phyloP scores from a whole-genome alignment of 2,113 vertebrate genomes.

The Zosterops lateralis region DNA sequence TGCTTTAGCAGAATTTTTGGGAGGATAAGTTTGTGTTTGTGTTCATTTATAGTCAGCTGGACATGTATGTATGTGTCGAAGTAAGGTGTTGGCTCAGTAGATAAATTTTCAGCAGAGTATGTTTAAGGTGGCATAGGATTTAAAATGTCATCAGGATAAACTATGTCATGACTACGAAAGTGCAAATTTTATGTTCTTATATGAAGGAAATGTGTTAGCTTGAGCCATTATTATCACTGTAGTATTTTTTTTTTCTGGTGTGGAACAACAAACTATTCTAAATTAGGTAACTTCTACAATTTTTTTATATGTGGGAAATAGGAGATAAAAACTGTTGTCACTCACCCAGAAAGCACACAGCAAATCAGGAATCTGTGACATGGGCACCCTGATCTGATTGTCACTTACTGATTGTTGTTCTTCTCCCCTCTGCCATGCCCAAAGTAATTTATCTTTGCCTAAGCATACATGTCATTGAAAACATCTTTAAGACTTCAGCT shows the following conservation, averaged over 20 bases:
- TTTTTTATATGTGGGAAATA: background rate
- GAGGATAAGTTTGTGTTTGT: background rate
- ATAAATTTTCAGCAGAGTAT: background rate
- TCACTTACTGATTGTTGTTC: background rate
- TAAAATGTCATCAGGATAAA: background rate
- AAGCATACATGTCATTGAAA: background rate
- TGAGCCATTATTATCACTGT: background rate
- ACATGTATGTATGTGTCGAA: background rate
- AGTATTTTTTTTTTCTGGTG: background rate
- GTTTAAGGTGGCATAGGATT: background rate
- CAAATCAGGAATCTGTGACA: background rate
- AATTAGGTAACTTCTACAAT: background rate
- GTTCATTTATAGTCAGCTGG: background rate
- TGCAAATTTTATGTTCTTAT: background rate
- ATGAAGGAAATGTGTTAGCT: background rate
- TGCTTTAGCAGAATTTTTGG: background rate
- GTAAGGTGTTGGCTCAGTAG: background rate
- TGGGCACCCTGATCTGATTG: background rate
- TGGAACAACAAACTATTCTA: background rate
- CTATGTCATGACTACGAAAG: background rate
- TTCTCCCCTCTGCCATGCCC: rapidly evolving
- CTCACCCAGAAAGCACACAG: background rate
- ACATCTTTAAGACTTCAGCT: background rate
- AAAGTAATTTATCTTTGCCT: background rate
- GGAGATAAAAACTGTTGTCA: background rate